Percentiles rank a stretch among this genome's conserved stretches.
Evolutionary conservation across 2,113 vertebrate species (phyloP).

Genomic region (Anhinga anhinga): DNA sequence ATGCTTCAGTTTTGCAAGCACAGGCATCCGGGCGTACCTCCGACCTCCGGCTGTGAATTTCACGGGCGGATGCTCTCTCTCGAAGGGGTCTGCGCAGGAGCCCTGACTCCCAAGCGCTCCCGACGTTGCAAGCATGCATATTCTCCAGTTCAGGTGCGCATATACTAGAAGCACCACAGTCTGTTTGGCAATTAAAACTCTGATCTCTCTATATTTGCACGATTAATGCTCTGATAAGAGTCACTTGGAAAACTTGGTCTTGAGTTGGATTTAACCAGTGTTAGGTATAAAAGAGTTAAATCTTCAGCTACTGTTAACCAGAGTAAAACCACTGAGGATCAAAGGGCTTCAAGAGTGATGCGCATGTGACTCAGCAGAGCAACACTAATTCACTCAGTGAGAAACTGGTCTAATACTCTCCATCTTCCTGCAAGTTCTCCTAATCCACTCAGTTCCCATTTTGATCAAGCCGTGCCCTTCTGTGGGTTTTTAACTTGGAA

Average conservation of each 20-base stretch:
- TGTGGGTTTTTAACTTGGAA: slow-evolving; percentile 11
- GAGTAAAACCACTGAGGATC: background rate
- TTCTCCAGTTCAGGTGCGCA: background rate
- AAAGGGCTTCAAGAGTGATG: background rate
- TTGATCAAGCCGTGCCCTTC: background rate
- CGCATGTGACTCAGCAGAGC: background rate
- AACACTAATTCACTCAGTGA: background rate
- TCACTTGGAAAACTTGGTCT: background rate
- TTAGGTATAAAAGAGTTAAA: background rate
- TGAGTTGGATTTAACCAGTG: background rate
- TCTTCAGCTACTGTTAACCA: background rate
- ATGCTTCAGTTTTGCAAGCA: background rate
- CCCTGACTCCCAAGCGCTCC: background rate
- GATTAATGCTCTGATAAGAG: background rate
- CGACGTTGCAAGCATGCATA: background rate
- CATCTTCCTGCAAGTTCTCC: background rate
- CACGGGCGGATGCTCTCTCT: background rate
- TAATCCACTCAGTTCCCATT: background rate
- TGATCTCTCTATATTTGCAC: background rate
- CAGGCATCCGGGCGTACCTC: background rate
- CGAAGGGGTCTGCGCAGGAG: background rate
- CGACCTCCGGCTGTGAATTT: slow-evolving; percentile 14
- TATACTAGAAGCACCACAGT: background rate
- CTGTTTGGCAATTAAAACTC: background rate
- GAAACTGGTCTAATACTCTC: background rate